Base-by-base conservation (phyloP, 2,797 vertebrate genomes). In the Serranus cabrilla region DNA sequence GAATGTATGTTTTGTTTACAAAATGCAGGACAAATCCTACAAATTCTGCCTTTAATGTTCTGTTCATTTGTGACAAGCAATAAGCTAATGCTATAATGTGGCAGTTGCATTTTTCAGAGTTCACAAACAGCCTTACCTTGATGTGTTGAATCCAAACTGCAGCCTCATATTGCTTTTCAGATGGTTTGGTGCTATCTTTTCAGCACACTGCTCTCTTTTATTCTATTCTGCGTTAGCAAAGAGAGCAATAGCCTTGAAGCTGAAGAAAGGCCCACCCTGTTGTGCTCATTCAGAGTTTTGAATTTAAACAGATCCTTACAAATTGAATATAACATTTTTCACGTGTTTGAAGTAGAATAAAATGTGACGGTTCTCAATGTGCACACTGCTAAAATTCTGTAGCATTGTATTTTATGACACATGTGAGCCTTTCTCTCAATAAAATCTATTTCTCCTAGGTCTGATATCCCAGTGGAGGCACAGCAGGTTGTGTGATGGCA, bases 381-480 rank as follows among this genome's bases (percentile, higher is more conserved):
- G 4, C 63, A 55, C 27, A 18, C 40, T 16, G 50, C 12, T 16
- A 39, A 62, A 81, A 68, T 51, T 40, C 27, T 7, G 20, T 56
- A 37, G 59, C 23, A 42, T 56, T 71, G 52, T 43, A 50, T 64
- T 78, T 75, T 55, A 34, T 69, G 63, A 77, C 68, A 71, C 57
- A 46, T 52, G 25, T 27, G 63, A 80, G 65, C 49, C 57, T 82
- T 68, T 62, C 25, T 74, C 70, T 81, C 70, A 73, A 72, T 66
- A 73, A 80, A 79, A 89, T 80, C 57, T 18, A 64, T 68, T 78
- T 80, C 39, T 43, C 71, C 60, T 42, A 68, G 81, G 76, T 76
- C 79, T 73, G 77, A 61, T 49, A 52, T 85, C 81, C 84, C 89
- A 57, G 51, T 5, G 76, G 87, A 89, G 75, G 70, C 74, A 55